Evolutionary conservation across 1,140 invertebrate genomes (phyloP), one percentile per base, ranked within the genome.

Genomic region (Orchestia grillus): DNA sequence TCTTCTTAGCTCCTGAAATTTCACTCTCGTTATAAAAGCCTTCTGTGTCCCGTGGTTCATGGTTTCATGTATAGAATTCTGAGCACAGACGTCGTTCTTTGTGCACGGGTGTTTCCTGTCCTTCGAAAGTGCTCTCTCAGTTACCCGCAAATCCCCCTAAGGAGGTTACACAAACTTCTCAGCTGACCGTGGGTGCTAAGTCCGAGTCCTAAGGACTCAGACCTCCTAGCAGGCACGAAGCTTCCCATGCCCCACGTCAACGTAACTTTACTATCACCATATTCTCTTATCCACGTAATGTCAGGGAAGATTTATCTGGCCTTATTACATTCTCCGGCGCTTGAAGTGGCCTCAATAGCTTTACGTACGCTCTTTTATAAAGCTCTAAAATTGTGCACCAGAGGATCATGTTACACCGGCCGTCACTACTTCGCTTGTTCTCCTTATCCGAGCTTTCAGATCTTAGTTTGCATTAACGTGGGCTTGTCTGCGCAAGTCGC

Each of bases 301-400:
- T 77, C 62, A 77, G 28, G 62, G 1, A 3, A 77, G 62, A 77
- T 36, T 77, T 77, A 77, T 36, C 62, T 77, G 62, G 62, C 28
- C 62, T 36, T 77, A 77, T 77, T 77, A 77, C 62, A 77, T 77
- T 77, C 62, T 77, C 62, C 36, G 62, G 62, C 62, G 62, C 62
- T 77, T 77, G 62, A 77, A 77, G 62, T 77, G 62, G 62, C 62
- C 62, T 77, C 62, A 77, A 77, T 77, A 77, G 62, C 62, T 77
- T 23, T 77, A 77, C 62, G 28, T 3, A 77, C 62, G 62, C 62
- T 77, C 62, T 77, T 77, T 77, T 77, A 77, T 77, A 77, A 77
- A 77, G 62, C 11, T 77, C 36, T 77, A 77, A 77, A 77, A 77
- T 77, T 77, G 11, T 77, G 15, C 36, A 28, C 1, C 11, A 77